phyloP scores from a whole-genome alignment of 2,797 vertebrate genomes.

The Cheracebus regulus region DNA sequence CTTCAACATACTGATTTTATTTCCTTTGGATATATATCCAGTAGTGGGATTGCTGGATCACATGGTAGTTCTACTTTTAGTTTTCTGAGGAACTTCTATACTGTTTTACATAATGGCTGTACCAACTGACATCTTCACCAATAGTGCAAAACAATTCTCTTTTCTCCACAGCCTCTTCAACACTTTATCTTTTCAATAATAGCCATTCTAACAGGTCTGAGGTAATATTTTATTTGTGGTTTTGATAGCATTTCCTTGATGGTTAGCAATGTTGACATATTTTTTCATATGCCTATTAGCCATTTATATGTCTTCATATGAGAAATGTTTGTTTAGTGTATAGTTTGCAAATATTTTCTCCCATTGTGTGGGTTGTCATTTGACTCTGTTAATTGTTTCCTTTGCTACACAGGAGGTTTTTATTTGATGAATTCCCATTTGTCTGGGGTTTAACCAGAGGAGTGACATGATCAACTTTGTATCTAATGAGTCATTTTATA shows the following conservation, averaged over 20 bases:
- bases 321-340: neutral
- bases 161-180: neutral
- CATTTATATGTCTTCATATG: neutral
- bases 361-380: neutral
- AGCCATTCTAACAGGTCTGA: neutral
- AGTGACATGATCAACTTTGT: neutral
- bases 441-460: neutral
- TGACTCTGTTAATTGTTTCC: neutral
- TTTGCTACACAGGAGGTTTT: neutral
- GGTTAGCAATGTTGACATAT: neutral
- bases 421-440: neutral
- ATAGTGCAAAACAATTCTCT: neutral
- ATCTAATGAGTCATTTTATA: neutral
- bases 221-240: neutral
- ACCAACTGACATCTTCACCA: neutral
- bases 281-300: neutral
- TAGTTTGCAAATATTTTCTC: neutral
- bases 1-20: neutral
- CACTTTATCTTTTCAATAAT: neutral
- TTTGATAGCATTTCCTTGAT: neutral
- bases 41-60: neutral
- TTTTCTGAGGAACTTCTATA: neutral
- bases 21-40: neutral
- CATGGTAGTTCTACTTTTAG: neutral
- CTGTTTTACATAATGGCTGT: neutral